phyloP scores from a whole-genome alignment of 1,140 invertebrate genomes.

The Subanguina moxae region DNA sequence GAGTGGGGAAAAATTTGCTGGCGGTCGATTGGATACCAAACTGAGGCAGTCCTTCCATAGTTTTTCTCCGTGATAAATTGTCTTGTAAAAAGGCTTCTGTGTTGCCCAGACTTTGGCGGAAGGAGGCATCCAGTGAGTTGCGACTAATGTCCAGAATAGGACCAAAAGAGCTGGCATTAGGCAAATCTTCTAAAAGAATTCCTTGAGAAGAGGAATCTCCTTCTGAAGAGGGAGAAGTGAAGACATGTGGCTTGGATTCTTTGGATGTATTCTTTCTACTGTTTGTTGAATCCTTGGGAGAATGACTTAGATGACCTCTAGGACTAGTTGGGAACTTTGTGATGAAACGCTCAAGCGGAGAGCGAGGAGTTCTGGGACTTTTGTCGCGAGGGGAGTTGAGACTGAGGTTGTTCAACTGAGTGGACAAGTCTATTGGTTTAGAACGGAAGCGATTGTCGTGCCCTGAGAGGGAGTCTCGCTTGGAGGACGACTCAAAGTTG shows the following conservation, averaged over 20 bases:
- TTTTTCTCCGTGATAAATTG: background rate
- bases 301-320: background rate
- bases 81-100: background rate
- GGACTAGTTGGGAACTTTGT: background rate
- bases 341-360: background rate
- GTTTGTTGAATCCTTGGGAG: background rate
- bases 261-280: background rate
- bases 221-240: background rate
- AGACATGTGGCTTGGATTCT: background rate
- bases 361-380: conserved; percentile 7
- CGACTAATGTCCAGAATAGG: conserved; percentile 1
- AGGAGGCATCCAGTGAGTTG: conserved; percentile 1
- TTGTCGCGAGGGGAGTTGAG: conserved; percentile 1
- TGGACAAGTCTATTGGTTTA: background rate
- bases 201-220: background rate
- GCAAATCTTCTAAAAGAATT: too few relatives aligned
- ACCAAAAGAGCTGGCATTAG: background rate
- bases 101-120: background rate
- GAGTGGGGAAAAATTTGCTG: too few relatives aligned
- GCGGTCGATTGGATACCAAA: too few relatives aligned
- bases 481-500: too few relatives aligned
- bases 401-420: background rate
- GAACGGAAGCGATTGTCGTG: background rate
- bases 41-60: background rate
- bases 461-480: too few relatives aligned